These are phyloP conservation scores for Apolygus lucorum DNA, from an alignment of 1,140 invertebrate species.

Conservation along the genomic window DNA sequence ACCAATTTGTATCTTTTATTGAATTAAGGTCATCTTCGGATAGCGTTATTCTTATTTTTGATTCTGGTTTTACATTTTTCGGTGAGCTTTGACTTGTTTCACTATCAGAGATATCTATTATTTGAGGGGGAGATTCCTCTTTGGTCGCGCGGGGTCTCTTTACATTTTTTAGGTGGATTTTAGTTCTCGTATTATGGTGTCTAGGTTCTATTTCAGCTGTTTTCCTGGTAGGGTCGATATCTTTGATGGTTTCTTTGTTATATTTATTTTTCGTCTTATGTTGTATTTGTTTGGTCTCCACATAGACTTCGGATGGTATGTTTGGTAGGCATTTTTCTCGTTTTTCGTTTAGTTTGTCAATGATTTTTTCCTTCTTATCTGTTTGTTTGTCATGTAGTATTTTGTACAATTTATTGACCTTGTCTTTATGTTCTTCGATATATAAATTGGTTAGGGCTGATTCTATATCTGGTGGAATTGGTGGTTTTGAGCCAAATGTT, in stretches of 20 bases:
- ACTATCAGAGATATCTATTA: not conserved
- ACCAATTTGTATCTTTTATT: not conserved
- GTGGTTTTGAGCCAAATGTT: conserved; percentile 1
- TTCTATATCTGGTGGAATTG: not conserved
- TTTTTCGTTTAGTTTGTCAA: conserved; percentile 1
- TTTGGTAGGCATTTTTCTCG: not conserved
- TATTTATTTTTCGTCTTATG: conserved; percentile 3
- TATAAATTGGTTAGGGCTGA: not conserved
- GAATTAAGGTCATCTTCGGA: conserved; percentile 2
- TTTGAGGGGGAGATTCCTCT: too few relatives aligned
- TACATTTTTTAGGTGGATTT: not conserved
- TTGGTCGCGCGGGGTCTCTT: not conserved
- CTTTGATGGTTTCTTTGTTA: not conserved
- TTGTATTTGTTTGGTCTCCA: conserved; percentile 5
- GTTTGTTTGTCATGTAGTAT: not conserved
- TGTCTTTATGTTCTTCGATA: conserved; percentile 4
- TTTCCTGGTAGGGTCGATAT: not conserved
- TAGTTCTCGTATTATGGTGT: too few relatives aligned
- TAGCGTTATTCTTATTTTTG: not conserved
- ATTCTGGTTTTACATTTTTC: too few relatives aligned
- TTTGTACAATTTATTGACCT: conserved; percentile 14
- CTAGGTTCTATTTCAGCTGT: not conserved
- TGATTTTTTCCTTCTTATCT: not conserved
- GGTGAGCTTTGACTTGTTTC: too few relatives aligned
- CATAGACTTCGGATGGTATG: not conserved